A percentile compares a stretch with the other conserved stretches of the same genome.
These are phyloP conservation scores for Channa striata DNA, from an alignment of 2,797 vertebrate species.

Conservation along the genomic window DNA sequence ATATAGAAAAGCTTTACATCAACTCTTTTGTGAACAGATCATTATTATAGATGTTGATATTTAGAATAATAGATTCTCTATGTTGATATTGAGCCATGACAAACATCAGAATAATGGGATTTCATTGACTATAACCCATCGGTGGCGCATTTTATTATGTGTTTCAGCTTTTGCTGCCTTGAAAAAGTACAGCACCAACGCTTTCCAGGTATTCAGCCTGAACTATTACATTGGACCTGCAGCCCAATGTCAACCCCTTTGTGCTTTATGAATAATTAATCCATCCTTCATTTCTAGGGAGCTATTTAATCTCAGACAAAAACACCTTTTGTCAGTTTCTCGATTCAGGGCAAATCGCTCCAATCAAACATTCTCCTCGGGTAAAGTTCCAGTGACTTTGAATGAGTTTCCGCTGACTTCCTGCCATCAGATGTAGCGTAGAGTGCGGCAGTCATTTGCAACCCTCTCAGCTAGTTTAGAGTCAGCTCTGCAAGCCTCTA, in stretches of 20 bases:
- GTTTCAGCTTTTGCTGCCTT: constrained; percentile 7
- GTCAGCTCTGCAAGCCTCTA: constrained; percentile 62
- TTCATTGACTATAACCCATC: constrained; percentile 6
- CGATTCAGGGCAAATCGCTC: constrained; percentile 70
- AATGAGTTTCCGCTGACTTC: constrained; percentile 68
- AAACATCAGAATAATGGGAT: constrained; percentile 6
- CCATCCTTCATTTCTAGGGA: constrained; percentile 50
- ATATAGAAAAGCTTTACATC: neutral
- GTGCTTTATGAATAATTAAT: constrained; percentile 74
- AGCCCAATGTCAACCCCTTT: constrained; percentile 69
- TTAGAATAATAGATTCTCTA: neutral
- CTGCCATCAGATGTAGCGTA: constrained; percentile 48
- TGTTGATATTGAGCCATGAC: constrained; percentile 12
- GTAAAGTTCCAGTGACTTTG: constrained; percentile 71
- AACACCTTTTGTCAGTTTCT: constrained; percentile 67
- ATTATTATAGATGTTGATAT: neutral
- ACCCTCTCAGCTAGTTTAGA: constrained; percentile 66
- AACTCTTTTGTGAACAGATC: neutral
- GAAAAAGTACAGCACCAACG: constrained; percentile 11
- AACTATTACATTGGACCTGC: constrained; percentile 63
- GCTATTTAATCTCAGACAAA: constrained; percentile 69
- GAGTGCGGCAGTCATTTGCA: constrained; percentile 62
- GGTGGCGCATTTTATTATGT: neutral
- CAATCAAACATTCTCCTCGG: constrained; percentile 69
- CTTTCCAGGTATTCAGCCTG: constrained; percentile 57